A percentile compares a stretch with the other conserved stretches of the same genome.
These are phyloP conservation scores for Prostheceraeus crozeri DNA, from an alignment of 2,888 invertebrate genomes.

Conservation along the genomic window DNA sequence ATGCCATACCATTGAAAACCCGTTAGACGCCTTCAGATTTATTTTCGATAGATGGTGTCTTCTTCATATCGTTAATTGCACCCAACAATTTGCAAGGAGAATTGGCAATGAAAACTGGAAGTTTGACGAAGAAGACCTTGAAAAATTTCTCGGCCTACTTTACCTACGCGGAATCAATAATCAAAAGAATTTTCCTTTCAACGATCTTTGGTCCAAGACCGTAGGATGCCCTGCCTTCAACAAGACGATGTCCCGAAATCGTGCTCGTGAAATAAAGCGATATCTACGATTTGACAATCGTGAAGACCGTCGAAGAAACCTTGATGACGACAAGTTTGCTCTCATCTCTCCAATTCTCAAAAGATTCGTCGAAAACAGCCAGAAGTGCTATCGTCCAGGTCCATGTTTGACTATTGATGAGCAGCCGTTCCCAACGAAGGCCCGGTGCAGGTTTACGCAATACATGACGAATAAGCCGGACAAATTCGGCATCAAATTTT, in stretches of 20 bases:
- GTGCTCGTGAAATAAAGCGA: constrained; percentile 25
- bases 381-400: constrained; percentile 19
- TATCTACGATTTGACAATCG: constrained; percentile 30
- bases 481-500: constrained; percentile 28
- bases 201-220: constrained; percentile 20
- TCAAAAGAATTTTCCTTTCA: constrained; percentile 15
- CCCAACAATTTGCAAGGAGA: constrained; percentile 3
- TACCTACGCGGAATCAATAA: constrained; percentile 21
- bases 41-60: constrained; percentile 18
- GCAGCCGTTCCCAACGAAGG: constrained; percentile 25
- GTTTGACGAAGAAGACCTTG: constrained; percentile 20
- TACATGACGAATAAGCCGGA: constrained; percentile 27
- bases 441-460: constrained; percentile 25
- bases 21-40: constrained; percentile 17
- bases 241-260: constrained; percentile 27
- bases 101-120: constrained; percentile 16
- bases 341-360: constrained; percentile 18
- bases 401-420: constrained; percentile 21
- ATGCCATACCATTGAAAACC: constrained; percentile 15
- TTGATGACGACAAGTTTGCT: constrained; percentile 23
- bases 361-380: constrained; percentile 4
- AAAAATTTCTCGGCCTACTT: constrained; percentile 25
- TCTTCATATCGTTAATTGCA: constrained; percentile 22
- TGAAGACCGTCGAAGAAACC: constrained; percentile 4
- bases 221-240: constrained; percentile 8